Base-by-base conservation (phyloP, 1,140 invertebrate genomes). In the Brachionus calyciflorus region DNA sequence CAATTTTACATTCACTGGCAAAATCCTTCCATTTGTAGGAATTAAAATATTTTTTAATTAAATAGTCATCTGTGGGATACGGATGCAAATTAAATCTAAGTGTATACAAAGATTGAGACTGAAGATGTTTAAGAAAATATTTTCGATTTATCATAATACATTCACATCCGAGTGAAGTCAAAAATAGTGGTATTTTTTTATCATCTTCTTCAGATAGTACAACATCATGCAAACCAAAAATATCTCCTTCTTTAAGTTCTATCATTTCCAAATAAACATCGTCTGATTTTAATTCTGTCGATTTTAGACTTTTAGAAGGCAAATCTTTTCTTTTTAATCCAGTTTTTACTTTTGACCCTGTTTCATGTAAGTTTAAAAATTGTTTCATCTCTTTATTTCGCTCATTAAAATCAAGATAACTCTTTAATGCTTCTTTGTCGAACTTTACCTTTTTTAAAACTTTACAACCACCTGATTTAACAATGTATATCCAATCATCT, bases 161-260 rank as follows among this genome's bases (percentile, higher is more conserved):
- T 17, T 70, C 68, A 46, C n/a, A 19, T 19, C 68, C 68, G 19
- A 49, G 44, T 12, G 68, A 70, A 17, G 17, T 24, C 6, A 70
- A 30, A 1, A 51, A 49, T 30, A 51, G 1, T 1, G 68, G 68
- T 51, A 49, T 44, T 65, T 44, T 49, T 19, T 33, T 19, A 46
- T 51, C 68, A 10, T 70, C 44, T 17, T n/a, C 28, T 26, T 49
- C 44, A 24, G 24, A 30, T 26, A 70, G 51, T 28, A 70, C 30
- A 3, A 70, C 28, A 51, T 70, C 68, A 37, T 70, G 68, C 28
- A 70, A 51, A 33, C 68, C 68, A 33, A 70, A 70, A 26, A 70
- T 51, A 30, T 70, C 44, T 17, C 44, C 48, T 70, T 49, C 44
- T 51, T 70, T 51, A 12, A 70, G 10, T 19, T 51, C 14, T 6